Percentiles rank a stretch among this genome's conserved stretches.
These are phyloP conservation scores for Ephestia elutella DNA, from an alignment of 1,140 invertebrate genomes.

Conservation along the genomic window DNA sequence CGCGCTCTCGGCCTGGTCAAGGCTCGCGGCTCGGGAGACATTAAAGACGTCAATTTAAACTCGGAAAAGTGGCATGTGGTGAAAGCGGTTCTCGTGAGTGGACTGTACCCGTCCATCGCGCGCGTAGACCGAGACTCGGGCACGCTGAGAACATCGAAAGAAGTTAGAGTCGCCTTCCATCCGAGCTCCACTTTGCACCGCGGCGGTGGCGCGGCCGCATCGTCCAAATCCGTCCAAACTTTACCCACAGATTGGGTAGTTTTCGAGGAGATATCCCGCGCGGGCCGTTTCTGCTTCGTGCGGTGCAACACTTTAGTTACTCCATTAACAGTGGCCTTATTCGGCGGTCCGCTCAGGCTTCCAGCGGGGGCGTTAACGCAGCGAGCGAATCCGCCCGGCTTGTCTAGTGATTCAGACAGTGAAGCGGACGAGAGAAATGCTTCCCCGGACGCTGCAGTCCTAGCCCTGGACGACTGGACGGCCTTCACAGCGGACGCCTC, in stretches of 20 bases:
- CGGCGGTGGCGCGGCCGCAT: conserved; percentile 46
- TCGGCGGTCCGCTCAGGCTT: conserved; percentile 82
- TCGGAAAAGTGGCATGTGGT: conserved; percentile 94
- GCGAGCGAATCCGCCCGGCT: conserved; percentile 60
- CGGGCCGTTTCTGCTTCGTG: conserved; percentile 79
- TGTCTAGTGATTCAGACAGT: conserved; percentile 76
- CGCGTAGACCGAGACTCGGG: conserved; percentile 71
- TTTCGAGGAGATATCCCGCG: conserved; percentile 87
- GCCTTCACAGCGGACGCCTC: conserved; percentile 82
- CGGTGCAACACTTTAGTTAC: conserved; percentile 86
- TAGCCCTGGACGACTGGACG: conserved; percentile 85
- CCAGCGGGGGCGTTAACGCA: conserved; percentile 61
- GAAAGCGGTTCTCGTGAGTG: conserved; percentile 90
- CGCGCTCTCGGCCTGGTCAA: conserved; percentile 89
- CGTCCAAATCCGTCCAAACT: conserved; percentile 75
- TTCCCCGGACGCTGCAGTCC: conserved; percentile 47
- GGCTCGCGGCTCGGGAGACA: conserved; percentile 82
- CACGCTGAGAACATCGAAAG: conserved; percentile 75
- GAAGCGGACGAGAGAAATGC: conserved; percentile 71
- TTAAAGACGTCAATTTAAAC: conserved; percentile 87
- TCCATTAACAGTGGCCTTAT: conserved; percentile 85
- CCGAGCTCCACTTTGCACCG: conserved; percentile 81
- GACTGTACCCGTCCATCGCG: conserved; percentile 91
- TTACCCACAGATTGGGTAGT: conserved; percentile 88
- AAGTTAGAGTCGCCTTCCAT: conserved; percentile 84